These are phyloP conservation scores for Tortrix viridana DNA, from an alignment of 2,888 invertebrate genomes.

Conservation along the genomic window DNA sequence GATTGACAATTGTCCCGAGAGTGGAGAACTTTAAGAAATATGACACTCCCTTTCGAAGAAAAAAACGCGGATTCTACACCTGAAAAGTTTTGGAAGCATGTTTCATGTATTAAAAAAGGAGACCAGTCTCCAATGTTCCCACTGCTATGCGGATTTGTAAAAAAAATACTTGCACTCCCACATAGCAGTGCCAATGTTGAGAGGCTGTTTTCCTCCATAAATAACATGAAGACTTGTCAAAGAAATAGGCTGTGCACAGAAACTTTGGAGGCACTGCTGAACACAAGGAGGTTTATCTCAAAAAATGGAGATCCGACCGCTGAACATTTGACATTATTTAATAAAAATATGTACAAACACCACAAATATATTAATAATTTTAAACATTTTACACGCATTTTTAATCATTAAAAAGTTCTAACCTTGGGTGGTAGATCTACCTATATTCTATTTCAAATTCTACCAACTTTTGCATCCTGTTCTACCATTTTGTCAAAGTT, in stretches of 20 bases:
- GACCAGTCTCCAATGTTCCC: slow-evolving; percentile 43
- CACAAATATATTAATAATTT: no score
- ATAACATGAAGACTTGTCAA: slow-evolving; percentile 40
- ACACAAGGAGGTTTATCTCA: slow-evolving; percentile 38
- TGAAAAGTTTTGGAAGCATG: slow-evolving; percentile 41
- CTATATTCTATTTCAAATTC: no score
- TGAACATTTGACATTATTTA: slow-evolving; percentile 40
- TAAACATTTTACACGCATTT: no score
- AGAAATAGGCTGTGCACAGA: slow-evolving; percentile 38
- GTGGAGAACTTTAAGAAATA: slow-evolving; percentile 35
- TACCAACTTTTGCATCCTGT: no score
- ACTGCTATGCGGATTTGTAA: slow-evolving; percentile 39
- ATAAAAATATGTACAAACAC: slow-evolving; percentile 41
- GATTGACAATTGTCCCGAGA: slow-evolving; percentile 31
- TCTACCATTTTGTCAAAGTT: no score
- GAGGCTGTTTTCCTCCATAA: slow-evolving; percentile 40
- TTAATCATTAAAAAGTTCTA: no score
- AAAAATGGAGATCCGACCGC: slow-evolving; percentile 38
- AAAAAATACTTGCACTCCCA: slow-evolving; percentile 39
- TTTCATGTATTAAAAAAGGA: slow-evolving; percentile 41
- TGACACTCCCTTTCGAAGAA: no score
- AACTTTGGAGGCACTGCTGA: slow-evolving; percentile 38
- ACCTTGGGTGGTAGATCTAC: no score
- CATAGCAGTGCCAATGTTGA: slow-evolving; percentile 42
- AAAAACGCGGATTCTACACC: neutral